Percentiles rank a stretch among this genome's conserved stretches.
Evolutionary conservation across 2,888 invertebrate genomes (phyloP).

Genomic region (Hyppa rectilinea): DNA sequence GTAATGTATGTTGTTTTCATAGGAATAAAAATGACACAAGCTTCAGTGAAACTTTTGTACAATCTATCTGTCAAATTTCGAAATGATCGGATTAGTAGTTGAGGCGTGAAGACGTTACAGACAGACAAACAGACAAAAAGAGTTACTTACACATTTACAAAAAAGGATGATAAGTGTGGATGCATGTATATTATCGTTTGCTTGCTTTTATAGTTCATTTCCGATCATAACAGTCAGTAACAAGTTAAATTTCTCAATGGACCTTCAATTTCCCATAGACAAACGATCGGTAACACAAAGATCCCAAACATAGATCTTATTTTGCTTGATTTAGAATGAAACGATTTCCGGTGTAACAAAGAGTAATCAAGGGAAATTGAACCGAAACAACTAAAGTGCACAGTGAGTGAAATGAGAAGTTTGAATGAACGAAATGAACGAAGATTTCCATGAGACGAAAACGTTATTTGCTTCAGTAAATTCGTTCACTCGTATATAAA

Average conservation of each 20-base stretch:
- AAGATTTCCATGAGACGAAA: slow-evolving; percentile 27
- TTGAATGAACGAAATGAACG: slow-evolving; percentile 28
- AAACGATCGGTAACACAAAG: slow-evolving; percentile 24
- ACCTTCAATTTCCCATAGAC: slow-evolving; percentile 32
- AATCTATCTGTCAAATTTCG: background rate
- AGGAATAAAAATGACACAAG: no score
- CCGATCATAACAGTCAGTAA: background rate
- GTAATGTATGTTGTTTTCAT: no score
- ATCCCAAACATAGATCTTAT: slow-evolving; percentile 28
- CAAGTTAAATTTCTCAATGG: slow-evolving; percentile 4
- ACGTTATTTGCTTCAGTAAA: slow-evolving; percentile 9
- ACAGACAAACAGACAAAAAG: background rate
- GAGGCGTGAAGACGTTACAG: background rate
- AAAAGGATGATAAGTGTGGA: no score
- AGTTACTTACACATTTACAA: no score
- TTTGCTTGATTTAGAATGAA: slow-evolving; percentile 31
- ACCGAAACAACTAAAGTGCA: slow-evolving; percentile 24
- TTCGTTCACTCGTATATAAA: background rate
- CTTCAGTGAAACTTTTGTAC: no score
- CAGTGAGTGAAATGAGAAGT: slow-evolving; percentile 27
- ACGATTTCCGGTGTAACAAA: slow-evolving; percentile 34
- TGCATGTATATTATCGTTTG: background rate
- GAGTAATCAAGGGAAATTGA: slow-evolving; percentile 35
- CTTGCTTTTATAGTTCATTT: background rate
- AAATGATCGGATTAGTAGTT: background rate